Evolutionary conservation across 2,888 invertebrate species (phyloP).

Genomic region (Sphecodes monilicornis): DNA sequence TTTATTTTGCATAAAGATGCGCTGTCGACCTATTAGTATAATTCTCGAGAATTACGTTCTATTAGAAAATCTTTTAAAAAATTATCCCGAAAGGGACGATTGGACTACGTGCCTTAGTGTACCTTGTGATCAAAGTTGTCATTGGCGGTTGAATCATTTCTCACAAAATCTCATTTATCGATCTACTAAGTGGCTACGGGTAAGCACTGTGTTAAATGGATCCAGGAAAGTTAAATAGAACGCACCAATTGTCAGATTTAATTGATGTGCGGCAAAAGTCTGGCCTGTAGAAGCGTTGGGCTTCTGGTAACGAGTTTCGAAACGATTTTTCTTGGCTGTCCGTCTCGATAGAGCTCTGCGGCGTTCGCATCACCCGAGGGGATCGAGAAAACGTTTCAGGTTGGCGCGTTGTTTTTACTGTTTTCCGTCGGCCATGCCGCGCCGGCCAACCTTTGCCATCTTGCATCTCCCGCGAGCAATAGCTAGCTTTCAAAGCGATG

Average conservation of each 20-base stretch:
- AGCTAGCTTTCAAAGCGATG: conserved; percentile 67
- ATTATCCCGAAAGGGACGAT: background rate
- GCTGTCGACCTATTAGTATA: background rate
- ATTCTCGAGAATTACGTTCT: too few relatives aligned
- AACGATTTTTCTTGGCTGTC: background rate
- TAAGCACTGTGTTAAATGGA: background rate
- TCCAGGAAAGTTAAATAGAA: background rate
- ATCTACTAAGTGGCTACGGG: background rate
- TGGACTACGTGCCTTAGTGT: background rate
- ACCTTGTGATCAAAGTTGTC: background rate
- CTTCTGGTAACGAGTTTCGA: conserved; percentile 11
- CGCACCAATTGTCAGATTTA: background rate
- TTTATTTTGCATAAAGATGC: background rate
- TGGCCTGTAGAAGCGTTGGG: background rate
- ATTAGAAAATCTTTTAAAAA: background rate
- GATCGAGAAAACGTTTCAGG: conserved; percentile 13
- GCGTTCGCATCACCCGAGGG: background rate
- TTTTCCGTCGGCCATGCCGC: conserved; percentile 66
- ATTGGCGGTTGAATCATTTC: too few relatives aligned
- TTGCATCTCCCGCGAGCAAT: conserved; percentile 64
- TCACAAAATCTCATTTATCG: background rate
- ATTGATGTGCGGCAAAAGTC: background rate
- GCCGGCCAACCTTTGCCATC: conserved; percentile 67
- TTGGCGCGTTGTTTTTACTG: conserved; percentile 64
- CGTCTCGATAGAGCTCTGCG: background rate